Base-by-base conservation (phyloP, 2,888 invertebrate species). In the Oegoconia quadripuncta region DNA sequence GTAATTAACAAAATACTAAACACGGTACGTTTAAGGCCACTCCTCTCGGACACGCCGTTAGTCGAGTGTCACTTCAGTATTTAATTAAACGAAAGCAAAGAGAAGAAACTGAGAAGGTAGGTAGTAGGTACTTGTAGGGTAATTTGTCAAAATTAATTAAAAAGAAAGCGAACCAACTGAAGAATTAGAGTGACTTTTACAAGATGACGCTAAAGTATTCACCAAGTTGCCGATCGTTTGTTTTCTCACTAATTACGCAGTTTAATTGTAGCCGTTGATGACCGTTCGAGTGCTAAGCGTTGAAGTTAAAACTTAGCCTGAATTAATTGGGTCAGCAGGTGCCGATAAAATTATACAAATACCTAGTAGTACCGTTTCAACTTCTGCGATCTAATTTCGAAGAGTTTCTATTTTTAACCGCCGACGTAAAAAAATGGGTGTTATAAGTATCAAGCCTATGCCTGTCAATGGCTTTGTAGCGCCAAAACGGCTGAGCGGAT, bases 61-160 rank as follows among this genome's bases (percentile, higher is more conserved):
- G 54, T 52, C 62, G 62, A 81, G 79, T 83, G 86, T 74, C 86
- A 84, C 83, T 86, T 58, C 74, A 83, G 79, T 77, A 82, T 86
- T 87, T 87, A 87, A 87, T 87, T 87, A 86, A 86, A 82, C 60
- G 70, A 69, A 75, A 74, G 67, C 70, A 77, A 76, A 77, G 74
- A 75, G 79, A 77, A 30, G 43, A 32, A 82, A 78, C 76, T 74
- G 78, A 81, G 80, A 73, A 75, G 76, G 74, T 75, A n/a, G n/a
- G n/a, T n/a, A n/a, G n/a, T n/a, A n/a, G n/a, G n/a, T n/a, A n/a
- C n/a, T n/a, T n/a, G n/a, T n/a, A 68, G 72, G 81, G 80, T 81
- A 81, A 84, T 87, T 86, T 84, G 84, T 86, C 86, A 86, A 87
- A 86, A 81, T 86, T 86, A 87, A 87, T 87, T 86, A 86, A 86